phyloP scores from a whole-genome alignment of 2,888 invertebrate genomes.

The Drosophila merina region DNA sequence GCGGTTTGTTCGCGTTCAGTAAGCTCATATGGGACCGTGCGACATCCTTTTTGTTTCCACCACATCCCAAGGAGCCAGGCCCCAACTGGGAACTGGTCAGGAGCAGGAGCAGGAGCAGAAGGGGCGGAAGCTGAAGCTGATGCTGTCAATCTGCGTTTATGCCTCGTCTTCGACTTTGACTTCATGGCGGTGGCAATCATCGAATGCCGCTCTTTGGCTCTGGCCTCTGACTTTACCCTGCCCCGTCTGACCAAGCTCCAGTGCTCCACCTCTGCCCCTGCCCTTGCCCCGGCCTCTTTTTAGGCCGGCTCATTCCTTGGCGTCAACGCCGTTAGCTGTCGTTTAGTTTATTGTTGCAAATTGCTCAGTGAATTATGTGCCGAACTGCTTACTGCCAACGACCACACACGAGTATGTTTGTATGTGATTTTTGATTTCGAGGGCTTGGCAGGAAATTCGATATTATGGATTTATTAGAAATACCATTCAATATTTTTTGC shows the following conservation, averaged over 20 bases:
- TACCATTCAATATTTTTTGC: constrained; percentile 41
- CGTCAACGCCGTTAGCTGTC: constrained; percentile 77
- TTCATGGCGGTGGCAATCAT: constrained; percentile 37
- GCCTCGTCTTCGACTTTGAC: constrained; percentile 53
- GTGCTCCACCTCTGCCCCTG: constrained; percentile 21
- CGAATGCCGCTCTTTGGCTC: constrained; percentile 12
- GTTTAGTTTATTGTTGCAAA: constrained; percentile 77
- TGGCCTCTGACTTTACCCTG: constrained; percentile 32
- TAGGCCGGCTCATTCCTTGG: constrained; percentile 65
- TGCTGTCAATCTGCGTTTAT: constrained; percentile 68
- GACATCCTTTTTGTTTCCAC: constrained; percentile 37
- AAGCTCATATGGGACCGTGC: constrained; percentile 59
- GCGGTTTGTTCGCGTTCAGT: constrained; percentile 71
- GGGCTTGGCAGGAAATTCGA: constrained; percentile 69
- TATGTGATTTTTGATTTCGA: constrained; percentile 22
- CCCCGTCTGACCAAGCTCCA: constrained; percentile 29
- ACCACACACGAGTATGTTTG: constrained; percentile 38
- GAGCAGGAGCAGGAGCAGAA: constrained; percentile 16
- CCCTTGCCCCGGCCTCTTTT: constrained; percentile 32
- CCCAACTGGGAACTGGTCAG: constrained; percentile 29
- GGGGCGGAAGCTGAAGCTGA: constrained; percentile 45
- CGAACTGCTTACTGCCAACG: constrained; percentile 75
- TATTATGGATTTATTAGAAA: constrained; percentile 66
- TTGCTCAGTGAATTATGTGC: constrained; percentile 75
- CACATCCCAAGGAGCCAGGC: constrained; percentile 36